Conservation (phyloP, 2,888 invertebrate genomes). For the Dynastes hyllus region DNA sequence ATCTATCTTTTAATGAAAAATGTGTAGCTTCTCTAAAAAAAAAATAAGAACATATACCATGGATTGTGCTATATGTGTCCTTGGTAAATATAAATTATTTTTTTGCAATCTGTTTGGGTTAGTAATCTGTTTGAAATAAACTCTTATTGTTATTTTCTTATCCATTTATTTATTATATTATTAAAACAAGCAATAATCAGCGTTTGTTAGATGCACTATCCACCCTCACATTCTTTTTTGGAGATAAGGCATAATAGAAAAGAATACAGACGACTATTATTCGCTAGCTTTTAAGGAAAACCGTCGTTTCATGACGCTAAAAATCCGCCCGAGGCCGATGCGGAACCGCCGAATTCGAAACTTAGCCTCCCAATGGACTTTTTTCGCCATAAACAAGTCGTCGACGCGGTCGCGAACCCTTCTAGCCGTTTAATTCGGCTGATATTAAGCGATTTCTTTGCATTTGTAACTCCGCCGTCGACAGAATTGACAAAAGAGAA, state of each 20-base stretch:
- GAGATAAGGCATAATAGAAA: conserved; percentile 7
- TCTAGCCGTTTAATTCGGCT: conserved; percentile 36
- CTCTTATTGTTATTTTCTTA: no score
- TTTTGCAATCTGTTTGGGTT: no score
- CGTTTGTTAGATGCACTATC: no score
- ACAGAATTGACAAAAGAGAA: conserved; percentile 51
- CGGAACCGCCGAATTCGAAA: conserved; percentile 15
- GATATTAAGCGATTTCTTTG: conserved; percentile 55
- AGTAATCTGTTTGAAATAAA: no score
- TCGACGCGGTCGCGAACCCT: conserved; percentile 38
- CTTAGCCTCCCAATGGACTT: conserved; percentile 20
- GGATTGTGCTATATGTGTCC: no score
- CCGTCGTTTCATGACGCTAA: conserved; percentile 14
- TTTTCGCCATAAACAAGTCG: conserved; percentile 36
- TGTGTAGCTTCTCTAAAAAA: no score
- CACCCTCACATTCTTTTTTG: background rate
- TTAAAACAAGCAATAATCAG: no score
- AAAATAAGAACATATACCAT: no score
- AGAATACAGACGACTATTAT: conserved; percentile 11
- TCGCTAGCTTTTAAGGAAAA: conserved; percentile 21
- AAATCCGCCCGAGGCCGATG: conserved; percentile 15
- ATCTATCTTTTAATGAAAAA: no score
- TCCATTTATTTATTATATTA: no score
- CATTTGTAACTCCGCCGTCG: conserved; percentile 53
- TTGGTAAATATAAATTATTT: no score